Evolutionary conservation across 2,888 invertebrate species (phyloP), one percentile per base, ranked within the genome.

Genomic region (Drosophila rubida): DNA sequence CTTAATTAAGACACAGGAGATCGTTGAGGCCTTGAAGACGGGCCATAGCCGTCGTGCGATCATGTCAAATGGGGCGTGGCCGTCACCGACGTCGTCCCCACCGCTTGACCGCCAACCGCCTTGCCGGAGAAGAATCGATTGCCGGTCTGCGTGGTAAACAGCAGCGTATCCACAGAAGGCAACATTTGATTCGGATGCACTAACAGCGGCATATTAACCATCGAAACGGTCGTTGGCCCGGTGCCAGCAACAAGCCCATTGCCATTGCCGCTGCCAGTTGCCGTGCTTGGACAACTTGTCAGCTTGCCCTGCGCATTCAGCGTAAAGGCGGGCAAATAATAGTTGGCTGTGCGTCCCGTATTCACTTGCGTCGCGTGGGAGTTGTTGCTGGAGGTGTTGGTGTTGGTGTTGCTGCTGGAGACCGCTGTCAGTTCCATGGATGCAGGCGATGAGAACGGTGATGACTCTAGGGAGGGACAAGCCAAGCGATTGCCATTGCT

Each of bases 101-200:
- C 45, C n/a, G 77, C 27, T 2, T 39, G 9, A n/a, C 64, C 54
- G 13, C 55, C 51, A 4, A 65, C 50, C 13, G 72, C 45, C 45
- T 87, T 87, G 42, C 80, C 74, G 25, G 75, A 67, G 55, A 80
- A 87, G 53, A 84, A 87, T n/a, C 87, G 75, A 74, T 75, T 88
- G 44, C 82, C 82, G 4, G 88, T 75, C 71, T 85, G 88, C 11
- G 78, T 69, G 49, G 83, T 80, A 30, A 90, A 90, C n/a, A 91
- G 80, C 50, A 91, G 69, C 22, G 92, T 91, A 62, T 91, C 91
- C 62, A 91, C 91, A 49, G 91, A 91, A 55, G 91, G 91, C 73
- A 91, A 84, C 73, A 85, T 87, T 81, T 91, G 90, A 67, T 87
- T 90, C 4, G 87, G 78, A 59, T 85, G 83, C 64, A 89, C 68